Base-by-base conservation (phyloP, 2,797 vertebrate genomes). In the Sebastes minor region DNA sequence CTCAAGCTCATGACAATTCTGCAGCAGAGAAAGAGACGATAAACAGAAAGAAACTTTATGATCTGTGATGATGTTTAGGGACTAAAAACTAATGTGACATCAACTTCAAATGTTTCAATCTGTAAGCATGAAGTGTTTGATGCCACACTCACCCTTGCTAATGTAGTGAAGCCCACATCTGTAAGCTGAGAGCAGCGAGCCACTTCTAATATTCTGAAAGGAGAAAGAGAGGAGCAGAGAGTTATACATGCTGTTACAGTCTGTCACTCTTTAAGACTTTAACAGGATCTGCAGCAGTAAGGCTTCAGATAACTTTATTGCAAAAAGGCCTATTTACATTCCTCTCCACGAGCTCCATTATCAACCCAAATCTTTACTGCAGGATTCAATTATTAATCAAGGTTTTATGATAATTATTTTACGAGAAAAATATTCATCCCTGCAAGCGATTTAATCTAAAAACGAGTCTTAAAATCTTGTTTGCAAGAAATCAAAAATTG, bases 1-100 rank as follows among this genome's bases (percentile, higher is more conserved):
- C 92, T 99, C 98, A 78, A 99, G 96, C 81, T 99, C 98, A 27
- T 99, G 98, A 92, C 98, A 99, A 90, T 99, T 99, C 98, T 99
- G 70, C 38, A 90, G 85, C 75, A n/a, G 71, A 76, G 5, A 33
- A 60, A 46, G 6, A 78, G 14, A 82, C 22, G 69, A 33, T 8
- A 5, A 4, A 74, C 11, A 61, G 22, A 46, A 1, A 56, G 6
- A 18, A 27, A 12, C 11, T 18, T 2, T 7, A 14, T 32, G 2
- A 28, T 22, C 3, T 52, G 1, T n/a, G 18, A n/a, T 9, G 8
- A 42, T 5, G 25, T 16, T 14, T 28, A 28, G 4, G 27, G 22
- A 71, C 4, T 13, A 53, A 69, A 53, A 60, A 20, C 4, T 0
- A 59, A 61, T 8, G 22, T 20, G 28, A 74, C 2, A 23, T 42